Percentiles rank a stretch among this genome's conserved stretches.
Evolutionary conservation across 2,113 vertebrate species (phyloP).

Genomic region (Zootoca vivipara): DNA sequence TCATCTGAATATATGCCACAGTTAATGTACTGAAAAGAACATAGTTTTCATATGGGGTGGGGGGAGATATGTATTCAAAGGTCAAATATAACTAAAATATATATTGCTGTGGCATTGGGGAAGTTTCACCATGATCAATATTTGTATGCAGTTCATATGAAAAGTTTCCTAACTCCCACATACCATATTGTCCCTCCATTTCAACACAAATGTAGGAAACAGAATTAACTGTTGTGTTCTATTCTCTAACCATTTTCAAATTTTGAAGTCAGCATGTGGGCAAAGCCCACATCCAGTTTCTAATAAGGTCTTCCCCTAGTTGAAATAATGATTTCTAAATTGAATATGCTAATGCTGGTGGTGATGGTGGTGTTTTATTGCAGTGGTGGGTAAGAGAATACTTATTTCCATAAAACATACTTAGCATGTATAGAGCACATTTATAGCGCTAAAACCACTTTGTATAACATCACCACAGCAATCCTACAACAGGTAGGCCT

Average conservation of each 20-base stretch:
- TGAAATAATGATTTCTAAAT: constrained; percentile 9
- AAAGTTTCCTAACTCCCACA: constrained; percentile 27
- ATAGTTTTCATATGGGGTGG: too few species aligned
- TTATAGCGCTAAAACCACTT: too few species aligned
- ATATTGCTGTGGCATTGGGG: not conserved
- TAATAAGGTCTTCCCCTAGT: not conserved
- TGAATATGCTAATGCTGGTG: not conserved
- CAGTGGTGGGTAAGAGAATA: not conserved
- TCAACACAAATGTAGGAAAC: constrained; percentile 27
- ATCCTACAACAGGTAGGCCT: not conserved
- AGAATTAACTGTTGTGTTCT: constrained; percentile 24
- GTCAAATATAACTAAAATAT: not conserved
- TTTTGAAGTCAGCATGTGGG: constrained; percentile 46
- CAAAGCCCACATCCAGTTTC: not conserved
- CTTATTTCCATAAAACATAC: not conserved
- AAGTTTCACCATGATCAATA: not conserved
- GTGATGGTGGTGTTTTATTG: not conserved
- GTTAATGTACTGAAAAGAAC: not conserved
- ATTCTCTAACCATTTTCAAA: constrained; percentile 33
- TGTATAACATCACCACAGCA: not conserved
- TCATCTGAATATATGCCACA: not conserved
- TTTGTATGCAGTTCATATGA: not conserved
- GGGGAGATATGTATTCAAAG: not conserved
- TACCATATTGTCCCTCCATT: constrained; percentile 38
- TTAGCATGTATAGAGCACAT: not conserved